Evolutionary conservation across 2,113 vertebrate genomes (phyloP).

Genomic region (Sigmodon hispidus): DNA sequence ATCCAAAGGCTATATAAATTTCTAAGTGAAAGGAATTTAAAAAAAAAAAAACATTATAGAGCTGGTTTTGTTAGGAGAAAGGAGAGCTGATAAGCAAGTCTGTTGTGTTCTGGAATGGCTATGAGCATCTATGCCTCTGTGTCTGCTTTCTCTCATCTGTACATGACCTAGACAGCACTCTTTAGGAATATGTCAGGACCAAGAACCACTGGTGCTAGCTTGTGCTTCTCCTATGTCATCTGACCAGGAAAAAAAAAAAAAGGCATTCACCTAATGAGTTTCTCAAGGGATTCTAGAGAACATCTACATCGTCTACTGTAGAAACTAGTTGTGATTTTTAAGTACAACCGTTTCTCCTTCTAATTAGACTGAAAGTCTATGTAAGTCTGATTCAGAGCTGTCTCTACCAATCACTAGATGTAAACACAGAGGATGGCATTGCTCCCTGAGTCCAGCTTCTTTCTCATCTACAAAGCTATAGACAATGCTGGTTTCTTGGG

Average conservation of each 20-base stretch:
- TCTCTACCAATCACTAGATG: not conserved
- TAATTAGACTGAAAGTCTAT: not conserved
- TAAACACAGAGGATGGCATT: not conserved
- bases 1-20: not conserved
- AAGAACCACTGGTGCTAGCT: not conserved
- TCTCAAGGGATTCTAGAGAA: not conserved
- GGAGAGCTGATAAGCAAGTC: not conserved
- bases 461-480: not conserved
- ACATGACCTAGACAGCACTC: not conserved
- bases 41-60: not conserved
- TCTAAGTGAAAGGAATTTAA: not conserved
- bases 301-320: not conserved
- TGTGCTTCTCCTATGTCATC: not conserved
- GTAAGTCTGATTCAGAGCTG: not conserved
- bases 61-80: conserved; percentile 28
- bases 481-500: not conserved
- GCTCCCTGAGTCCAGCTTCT: not conserved
- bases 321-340: not conserved
- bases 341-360: not conserved
- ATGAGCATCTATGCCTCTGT: not conserved
- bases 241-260: not conserved
- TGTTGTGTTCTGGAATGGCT: not conserved
- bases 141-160: not conserved
- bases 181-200: not conserved
- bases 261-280: not conserved